Conservation (phyloP, 2,888 invertebrate species). For the Hermaeophaga mercurialis region DNA sequence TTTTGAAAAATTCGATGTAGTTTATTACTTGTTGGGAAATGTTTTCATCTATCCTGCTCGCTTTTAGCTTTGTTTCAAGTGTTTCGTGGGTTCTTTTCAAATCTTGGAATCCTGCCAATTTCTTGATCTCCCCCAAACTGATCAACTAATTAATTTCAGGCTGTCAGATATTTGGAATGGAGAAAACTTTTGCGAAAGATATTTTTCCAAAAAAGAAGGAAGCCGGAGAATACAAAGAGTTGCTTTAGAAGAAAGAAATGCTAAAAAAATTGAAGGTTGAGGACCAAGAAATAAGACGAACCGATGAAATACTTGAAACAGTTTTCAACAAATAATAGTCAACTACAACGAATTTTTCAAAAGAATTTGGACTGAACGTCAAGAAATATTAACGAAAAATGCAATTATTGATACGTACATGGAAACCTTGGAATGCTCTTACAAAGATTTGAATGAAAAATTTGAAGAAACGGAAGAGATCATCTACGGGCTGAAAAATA, state of each 20-base stretch:
- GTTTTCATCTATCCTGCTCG: too few relatives aligned
- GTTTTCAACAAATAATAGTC: slow-evolving; percentile 40
- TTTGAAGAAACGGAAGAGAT: slow-evolving; percentile 49
- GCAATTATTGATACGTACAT: slow-evolving; percentile 42
- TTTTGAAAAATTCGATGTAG: too few relatives aligned
- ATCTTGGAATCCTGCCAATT: too few relatives aligned
- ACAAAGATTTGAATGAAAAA: slow-evolving; percentile 49
- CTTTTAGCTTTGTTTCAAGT: too few relatives aligned
- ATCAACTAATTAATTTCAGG: too few relatives aligned
- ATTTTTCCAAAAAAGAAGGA: slow-evolving; percentile 38
- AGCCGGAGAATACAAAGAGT: slow-evolving; percentile 40
- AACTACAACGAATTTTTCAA: slow-evolving; percentile 49
- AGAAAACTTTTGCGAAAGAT: slow-evolving; percentile 44
- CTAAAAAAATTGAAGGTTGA: slow-evolving; percentile 39
- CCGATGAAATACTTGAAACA: slow-evolving; percentile 33
- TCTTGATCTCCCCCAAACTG: too few relatives aligned
- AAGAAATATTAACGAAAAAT: slow-evolving; percentile 43
- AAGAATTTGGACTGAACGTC: slow-evolving; percentile 46
- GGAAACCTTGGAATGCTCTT: slow-evolving; percentile 49
- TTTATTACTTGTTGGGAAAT: too few relatives aligned
- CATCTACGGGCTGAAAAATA: slow-evolving; percentile 46
- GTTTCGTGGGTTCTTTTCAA: too few relatives aligned
- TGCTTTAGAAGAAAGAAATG: slow-evolving; percentile 43
- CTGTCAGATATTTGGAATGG: slow-evolving; percentile 45
- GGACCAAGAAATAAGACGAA: too few relatives aligned